Evolutionary conservation across 2,113 vertebrate genomes (phyloP).

Genomic region (Aplodontia rufa): DNA sequence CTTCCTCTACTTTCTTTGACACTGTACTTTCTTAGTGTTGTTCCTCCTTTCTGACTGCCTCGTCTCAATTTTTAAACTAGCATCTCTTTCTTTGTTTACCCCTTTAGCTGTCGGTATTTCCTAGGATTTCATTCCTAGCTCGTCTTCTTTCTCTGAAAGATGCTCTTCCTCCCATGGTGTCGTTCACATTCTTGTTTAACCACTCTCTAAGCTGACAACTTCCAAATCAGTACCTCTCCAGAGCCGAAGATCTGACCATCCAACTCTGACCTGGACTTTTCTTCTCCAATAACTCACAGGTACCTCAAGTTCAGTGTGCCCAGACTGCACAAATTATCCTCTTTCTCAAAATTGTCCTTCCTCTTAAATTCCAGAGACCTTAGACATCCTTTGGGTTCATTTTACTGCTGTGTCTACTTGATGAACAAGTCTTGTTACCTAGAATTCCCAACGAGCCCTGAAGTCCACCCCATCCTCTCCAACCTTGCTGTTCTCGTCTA

Average conservation of each 20-base stretch:
- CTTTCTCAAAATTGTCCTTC: background rate
- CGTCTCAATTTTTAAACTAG: background rate
- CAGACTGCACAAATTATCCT: background rate
- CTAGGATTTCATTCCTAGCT: background rate
- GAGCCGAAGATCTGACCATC: background rate
- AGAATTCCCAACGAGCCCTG: background rate
- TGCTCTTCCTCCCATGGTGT: background rate
- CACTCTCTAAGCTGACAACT: background rate
- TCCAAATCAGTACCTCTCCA: background rate
- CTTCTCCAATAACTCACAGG: background rate
- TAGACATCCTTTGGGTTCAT: background rate
- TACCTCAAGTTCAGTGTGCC: background rate
- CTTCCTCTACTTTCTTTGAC: background rate
- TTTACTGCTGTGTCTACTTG: background rate
- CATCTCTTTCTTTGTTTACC: background rate
- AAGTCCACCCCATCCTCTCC: background rate
- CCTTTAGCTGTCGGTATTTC: background rate
- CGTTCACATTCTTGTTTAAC: background rate
- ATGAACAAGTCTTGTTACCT: background rate
- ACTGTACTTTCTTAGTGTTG: background rate
- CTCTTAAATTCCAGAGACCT: background rate
- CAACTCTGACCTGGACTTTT: background rate
- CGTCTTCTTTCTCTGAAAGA: background rate
- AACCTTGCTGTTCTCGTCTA: background rate
- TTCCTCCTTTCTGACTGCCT: background rate